Percentiles rank a stretch among this genome's conserved stretches.
Evolutionary conservation across 2,113 vertebrate species (phyloP).

Genomic region (Microtus ochrogaster): DNA sequence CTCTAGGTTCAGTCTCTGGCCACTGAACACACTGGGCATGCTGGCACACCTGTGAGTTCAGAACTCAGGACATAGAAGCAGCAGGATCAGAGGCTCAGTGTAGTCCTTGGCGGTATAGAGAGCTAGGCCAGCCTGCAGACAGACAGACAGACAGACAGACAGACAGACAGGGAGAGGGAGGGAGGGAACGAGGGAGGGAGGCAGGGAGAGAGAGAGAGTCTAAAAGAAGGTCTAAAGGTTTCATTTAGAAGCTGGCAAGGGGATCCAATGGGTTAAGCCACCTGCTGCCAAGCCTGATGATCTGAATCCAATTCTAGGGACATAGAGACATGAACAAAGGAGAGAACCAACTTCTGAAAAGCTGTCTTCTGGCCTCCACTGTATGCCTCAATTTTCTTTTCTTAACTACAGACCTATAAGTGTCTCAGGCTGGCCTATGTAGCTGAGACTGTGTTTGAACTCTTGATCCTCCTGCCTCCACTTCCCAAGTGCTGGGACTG

Average conservation of each 20-base stretch:
- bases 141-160: too few relatives aligned
- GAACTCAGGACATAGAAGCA: too few relatives aligned
- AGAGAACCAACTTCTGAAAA: neutral
- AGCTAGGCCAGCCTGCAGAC: neutral
- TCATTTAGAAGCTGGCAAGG: neutral
- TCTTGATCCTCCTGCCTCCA: neutral
- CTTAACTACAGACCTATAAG: neutral
- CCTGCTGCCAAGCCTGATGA: neutral
- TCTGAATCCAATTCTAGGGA: neutral
- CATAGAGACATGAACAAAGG: neutral
- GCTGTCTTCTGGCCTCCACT: neutral
- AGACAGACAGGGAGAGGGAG: too few relatives aligned
- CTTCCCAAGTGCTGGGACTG: neutral
- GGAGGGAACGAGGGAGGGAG: fast-evolving
- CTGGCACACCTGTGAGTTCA: neutral
- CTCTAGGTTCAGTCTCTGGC: neutral
- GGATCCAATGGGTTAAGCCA: neutral
- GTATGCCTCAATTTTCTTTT: neutral
- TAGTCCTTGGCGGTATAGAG: neutral
- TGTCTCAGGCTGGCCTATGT: neutral
- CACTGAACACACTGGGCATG: neutral
- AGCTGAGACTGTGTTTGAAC: neutral
- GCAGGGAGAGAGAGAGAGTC: neutral
- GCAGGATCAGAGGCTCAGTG: neutral
- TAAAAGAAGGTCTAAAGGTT: neutral